phyloP scores from a whole-genome alignment of 2,113 vertebrate genomes.

The Alectura lathami region DNA sequence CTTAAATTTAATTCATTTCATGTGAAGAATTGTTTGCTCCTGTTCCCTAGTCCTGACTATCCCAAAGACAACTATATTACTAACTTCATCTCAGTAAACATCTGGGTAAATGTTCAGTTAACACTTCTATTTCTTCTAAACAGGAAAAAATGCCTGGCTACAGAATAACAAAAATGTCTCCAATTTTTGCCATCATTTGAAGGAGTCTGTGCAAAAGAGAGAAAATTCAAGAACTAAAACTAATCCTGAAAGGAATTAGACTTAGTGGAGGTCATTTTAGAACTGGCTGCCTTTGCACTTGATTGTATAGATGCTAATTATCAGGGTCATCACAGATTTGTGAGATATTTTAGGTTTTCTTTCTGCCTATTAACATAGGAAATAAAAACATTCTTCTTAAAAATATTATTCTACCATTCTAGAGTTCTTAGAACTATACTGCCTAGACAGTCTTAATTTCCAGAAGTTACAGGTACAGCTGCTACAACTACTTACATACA shows the following conservation, averaged over 20 bases:
- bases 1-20: background rate
- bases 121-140: background rate
- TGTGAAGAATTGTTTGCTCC: background rate
- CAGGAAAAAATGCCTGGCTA: background rate
- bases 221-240: background rate
- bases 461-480: background rate
- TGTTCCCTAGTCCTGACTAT: background rate
- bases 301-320: conserved; percentile 2
- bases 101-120: background rate
- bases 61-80: background rate
- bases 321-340: background rate
- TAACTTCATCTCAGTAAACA: background rate
- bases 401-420: background rate
- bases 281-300: background rate
- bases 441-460: background rate
- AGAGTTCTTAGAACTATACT: background rate
- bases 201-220: background rate
- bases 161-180: background rate
- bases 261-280: background rate
- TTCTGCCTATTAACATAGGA: background rate
- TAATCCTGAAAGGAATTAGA: background rate
- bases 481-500: background rate
- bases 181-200: background rate
- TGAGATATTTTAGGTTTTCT: background rate
- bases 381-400: conserved; percentile 3